Evolutionary conservation across 2,113 vertebrate species (phyloP).

Genomic region (Dinomys branickii): DNA sequence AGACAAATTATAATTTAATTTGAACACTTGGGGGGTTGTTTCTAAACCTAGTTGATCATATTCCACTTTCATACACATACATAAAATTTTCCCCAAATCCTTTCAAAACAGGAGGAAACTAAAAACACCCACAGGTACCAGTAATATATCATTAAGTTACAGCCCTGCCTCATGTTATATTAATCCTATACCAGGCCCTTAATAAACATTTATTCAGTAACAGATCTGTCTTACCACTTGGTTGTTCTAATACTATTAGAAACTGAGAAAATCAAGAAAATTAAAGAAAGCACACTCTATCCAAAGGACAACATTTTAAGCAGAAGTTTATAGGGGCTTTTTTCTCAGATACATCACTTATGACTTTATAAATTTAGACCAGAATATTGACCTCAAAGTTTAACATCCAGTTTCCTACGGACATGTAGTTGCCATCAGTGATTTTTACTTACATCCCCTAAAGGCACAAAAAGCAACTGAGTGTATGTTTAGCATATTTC

Average conservation of each 20-base stretch:
- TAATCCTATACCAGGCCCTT: neutral
- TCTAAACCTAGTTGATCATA: constrained; percentile 12
- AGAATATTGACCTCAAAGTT: constrained; percentile 26
- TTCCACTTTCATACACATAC: neutral
- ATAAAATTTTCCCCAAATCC: neutral
- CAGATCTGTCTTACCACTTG: neutral
- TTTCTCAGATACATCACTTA: neutral
- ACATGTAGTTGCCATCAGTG: neutral
- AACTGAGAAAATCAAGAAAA: neutral
- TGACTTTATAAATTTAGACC: neutral
- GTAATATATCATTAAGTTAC: neutral
- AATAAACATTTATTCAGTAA: constrained; percentile 2
- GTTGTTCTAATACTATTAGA: neutral
- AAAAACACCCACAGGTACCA: constrained; percentile 39
- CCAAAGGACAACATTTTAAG: neutral
- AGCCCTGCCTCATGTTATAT: neutral
- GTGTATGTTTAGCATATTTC: neutral
- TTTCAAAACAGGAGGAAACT: constrained; percentile 51
- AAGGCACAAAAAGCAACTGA: neutral
- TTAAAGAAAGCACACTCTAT: neutral
- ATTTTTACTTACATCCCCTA: neutral
- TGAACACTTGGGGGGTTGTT: neutral
- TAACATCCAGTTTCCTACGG: constrained; percentile 30
- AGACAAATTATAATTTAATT: neutral
- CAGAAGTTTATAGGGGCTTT: neutral